These are phyloP conservation scores for Glossophaga mutica DNA, from an alignment of 2,797 vertebrate genomes.

Conservation along the genomic window DNA sequence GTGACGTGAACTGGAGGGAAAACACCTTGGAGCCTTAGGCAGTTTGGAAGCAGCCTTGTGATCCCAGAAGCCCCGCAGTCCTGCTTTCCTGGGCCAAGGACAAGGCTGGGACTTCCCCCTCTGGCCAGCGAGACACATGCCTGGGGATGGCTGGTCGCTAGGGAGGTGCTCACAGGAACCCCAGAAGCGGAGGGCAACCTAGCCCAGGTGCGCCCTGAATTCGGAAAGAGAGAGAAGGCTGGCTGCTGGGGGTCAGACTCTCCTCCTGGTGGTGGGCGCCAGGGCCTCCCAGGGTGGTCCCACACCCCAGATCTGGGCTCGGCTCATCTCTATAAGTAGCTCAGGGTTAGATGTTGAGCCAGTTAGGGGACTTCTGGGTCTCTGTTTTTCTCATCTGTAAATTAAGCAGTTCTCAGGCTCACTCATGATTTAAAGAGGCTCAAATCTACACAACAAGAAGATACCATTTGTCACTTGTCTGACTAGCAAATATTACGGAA, in stretches of 20 bases:
- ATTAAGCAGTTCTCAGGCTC: neutral
- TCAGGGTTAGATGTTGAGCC: neutral
- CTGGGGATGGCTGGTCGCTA: neutral
- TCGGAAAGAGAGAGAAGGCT: neutral
- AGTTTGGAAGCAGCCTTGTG: neutral
- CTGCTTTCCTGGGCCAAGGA: neutral
- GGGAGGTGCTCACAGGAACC: neutral
- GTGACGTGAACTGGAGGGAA: neutral
- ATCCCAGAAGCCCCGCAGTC: neutral
- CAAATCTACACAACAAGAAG: neutral
- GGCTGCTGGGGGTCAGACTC: fast-evolving
- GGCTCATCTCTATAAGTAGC: neutral
- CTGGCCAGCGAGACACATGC: neutral
- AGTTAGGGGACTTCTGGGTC: neutral
- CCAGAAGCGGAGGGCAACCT: neutral
- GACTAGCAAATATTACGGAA: neutral
- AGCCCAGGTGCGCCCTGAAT: no score
- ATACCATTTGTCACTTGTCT: neutral
- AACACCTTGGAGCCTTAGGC: neutral
- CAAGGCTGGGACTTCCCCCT: neutral
- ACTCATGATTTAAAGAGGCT: neutral
- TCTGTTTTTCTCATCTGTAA: neutral
- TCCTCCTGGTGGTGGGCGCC: neutral
- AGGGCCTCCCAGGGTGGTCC: neutral
- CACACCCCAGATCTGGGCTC: neutral